Percentiles rank a stretch among this genome's conserved stretches.
Evolutionary conservation across 2,888 invertebrate species (phyloP).

Genomic region (Acanthococcus lagerstroemiae): DNA sequence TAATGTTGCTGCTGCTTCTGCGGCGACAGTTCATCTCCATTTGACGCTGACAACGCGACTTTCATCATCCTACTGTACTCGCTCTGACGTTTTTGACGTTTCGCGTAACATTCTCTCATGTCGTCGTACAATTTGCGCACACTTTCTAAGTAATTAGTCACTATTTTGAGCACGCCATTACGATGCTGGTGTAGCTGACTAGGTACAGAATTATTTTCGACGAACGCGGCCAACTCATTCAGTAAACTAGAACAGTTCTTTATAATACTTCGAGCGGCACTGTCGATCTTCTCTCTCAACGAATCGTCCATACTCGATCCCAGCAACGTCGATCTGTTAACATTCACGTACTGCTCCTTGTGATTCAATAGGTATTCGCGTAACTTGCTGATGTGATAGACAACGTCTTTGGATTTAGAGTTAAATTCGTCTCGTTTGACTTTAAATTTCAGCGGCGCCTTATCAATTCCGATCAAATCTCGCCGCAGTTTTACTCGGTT

Average conservation of each 20-base stretch:
- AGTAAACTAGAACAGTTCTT: conserved; percentile 68
- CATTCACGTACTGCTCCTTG: conserved; percentile 16
- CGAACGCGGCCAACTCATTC: conserved; percentile 48
- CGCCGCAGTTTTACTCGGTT: conserved; percentile 11
- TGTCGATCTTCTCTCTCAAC: conserved; percentile 78
- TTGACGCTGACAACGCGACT: conserved; percentile 20
- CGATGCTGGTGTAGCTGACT: conserved; percentile 66
- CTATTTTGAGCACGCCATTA: conserved; percentile 59
- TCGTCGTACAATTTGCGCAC: conserved; percentile 82
- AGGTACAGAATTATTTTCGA: conserved; percentile 32
- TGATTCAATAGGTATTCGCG: conserved; percentile 8
- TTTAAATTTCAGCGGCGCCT: conserved; percentile 14
- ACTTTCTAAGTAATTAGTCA: conserved; percentile 69
- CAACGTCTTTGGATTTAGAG: conserved; percentile 17
- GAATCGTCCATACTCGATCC: conserved; percentile 55
- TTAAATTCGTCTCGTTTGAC: conserved; percentile 15
- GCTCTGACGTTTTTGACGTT: conserved; percentile 68
- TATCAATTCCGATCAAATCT: conserved; percentile 1
- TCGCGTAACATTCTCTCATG: conserved; percentile 75
- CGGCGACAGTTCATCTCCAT: background rate
- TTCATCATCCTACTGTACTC: conserved; percentile 70
- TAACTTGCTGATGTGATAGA: conserved; percentile 18
- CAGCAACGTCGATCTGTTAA: background rate
- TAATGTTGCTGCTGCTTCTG: no score
- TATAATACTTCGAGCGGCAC: conserved; percentile 73